These are phyloP conservation scores for Scrobipalpa atriplicella DNA, from an alignment of 2,888 invertebrate genomes.

Conservation along the genomic window DNA sequence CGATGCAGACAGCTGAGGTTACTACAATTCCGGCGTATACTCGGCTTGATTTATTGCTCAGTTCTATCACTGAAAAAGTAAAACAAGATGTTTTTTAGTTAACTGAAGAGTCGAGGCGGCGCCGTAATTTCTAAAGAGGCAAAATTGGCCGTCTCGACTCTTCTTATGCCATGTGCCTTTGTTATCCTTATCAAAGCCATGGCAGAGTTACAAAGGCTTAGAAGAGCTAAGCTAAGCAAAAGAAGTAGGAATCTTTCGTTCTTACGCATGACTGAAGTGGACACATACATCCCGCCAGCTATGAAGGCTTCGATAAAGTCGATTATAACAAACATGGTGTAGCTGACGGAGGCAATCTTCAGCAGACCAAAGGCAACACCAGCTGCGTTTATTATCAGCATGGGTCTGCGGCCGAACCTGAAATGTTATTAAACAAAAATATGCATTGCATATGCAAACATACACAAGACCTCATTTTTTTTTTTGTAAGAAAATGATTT, in stretches of 20 bases:
- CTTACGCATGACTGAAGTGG: constrained; percentile 7
- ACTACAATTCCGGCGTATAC: constrained; percentile 62
- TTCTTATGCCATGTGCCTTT: no score
- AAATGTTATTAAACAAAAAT: background rate
- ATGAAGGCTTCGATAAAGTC: constrained; percentile 14
- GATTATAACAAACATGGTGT: constrained; percentile 1
- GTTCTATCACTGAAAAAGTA: constrained; percentile 62
- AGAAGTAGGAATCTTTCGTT: no score
- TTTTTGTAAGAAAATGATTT: no score
- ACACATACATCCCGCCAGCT: constrained; percentile 3
- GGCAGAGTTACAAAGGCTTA: no score
- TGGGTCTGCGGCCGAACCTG: constrained; percentile 3
- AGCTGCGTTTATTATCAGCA: constrained; percentile 1
- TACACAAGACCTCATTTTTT: no score
- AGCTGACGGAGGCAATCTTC: constrained; percentile 13
- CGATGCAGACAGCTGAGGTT: constrained; percentile 61
- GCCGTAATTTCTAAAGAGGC: no score
- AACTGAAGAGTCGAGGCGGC: background rate
- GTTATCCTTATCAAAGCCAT: no score
- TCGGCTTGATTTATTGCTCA: constrained; percentile 55
- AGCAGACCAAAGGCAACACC: constrained; percentile 21
- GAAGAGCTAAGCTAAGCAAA: no score
- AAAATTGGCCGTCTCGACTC: no score
- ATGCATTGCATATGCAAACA: no score
- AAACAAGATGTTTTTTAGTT: background rate